Conservation (phyloP, 2,113 vertebrate genomes). For the Carassius gibelio region DNA sequence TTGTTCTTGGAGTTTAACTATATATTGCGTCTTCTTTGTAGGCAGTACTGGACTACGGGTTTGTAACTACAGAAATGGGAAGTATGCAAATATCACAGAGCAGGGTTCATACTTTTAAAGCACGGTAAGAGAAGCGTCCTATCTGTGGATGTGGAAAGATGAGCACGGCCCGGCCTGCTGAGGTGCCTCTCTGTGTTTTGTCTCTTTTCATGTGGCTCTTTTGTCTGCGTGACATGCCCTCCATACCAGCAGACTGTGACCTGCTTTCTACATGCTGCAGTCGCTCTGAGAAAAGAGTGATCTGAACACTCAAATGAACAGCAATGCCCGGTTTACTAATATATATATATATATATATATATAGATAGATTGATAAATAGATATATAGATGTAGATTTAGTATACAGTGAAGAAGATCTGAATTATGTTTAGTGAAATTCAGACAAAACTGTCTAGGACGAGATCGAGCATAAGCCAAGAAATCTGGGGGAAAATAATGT, state of each 20-base stretch:
- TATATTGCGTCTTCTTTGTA: not conserved
- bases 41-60: slow-evolving; percentile 8
- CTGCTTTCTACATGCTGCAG: slow-evolving; percentile 12
- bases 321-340: not conserved
- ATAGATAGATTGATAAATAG: too few relatives aligned
- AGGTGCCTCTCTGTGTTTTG: not conserved
- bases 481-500: too few relatives aligned
- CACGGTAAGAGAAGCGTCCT: not conserved
- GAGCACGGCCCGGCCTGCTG: not conserved
- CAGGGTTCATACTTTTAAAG: not conserved
- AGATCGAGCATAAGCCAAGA: too few relatives aligned
- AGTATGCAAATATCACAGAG: slow-evolving; percentile 3
- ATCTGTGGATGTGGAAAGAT: not conserved
- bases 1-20: not conserved
- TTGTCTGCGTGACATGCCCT: slow-evolving; percentile 32
- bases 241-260: slow-evolving; percentile 41
- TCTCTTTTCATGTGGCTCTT: slow-evolving; percentile 45
- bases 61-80: slow-evolving; percentile 1
- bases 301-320: slow-evolving; percentile 17
- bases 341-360: too few relatives aligned
- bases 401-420: too few relatives aligned
- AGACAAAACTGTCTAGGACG: too few relatives aligned
- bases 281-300: slow-evolving; percentile 24
- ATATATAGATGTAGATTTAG: too few relatives aligned
- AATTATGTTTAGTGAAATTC: too few relatives aligned